Evolutionary conservation across 2,888 invertebrate species (phyloP).

Genomic region (Euproctis similis): DNA sequence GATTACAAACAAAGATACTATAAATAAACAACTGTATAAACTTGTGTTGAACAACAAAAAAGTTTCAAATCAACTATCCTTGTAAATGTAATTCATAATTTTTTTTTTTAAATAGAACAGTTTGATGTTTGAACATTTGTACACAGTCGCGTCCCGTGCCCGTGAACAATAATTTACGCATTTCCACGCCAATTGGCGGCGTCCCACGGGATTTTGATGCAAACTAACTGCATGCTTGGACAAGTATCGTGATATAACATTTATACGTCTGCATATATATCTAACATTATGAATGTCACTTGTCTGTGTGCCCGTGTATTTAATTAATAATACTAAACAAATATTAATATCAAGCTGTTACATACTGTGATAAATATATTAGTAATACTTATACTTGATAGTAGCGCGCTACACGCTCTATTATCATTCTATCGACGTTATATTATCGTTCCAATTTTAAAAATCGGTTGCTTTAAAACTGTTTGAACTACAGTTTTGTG

Average conservation of each 20-base stretch:
- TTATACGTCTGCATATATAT: conserved; percentile 18
- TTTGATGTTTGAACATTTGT: conserved; percentile 31
- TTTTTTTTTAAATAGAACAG: conserved; percentile 5
- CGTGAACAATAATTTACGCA: conserved; percentile 51
- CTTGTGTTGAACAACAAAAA: no score
- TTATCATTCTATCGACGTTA: no score
- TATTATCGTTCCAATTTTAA: no score
- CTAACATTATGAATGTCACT: conserved; percentile 22
- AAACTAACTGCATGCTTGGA: conserved; percentile 82
- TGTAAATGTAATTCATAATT: no score
- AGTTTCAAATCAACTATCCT: no score
- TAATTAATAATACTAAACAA: conserved; percentile 14
- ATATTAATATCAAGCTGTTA: background rate
- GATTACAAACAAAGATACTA: no score
- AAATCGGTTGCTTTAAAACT: no score
- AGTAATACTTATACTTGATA: no score
- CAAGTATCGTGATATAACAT: conserved; percentile 16
- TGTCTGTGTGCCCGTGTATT: conserved; percentile 18
- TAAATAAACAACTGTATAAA: no score
- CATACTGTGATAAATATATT: no score
- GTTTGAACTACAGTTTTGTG: no score
- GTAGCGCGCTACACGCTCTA: no score
- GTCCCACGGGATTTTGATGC: conserved; percentile 47
- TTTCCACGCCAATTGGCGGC: conserved; percentile 56
- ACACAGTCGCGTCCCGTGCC: conserved; percentile 37